phyloP scores from a whole-genome alignment of 2,888 invertebrate genomes.

The Phortica okadai region DNA sequence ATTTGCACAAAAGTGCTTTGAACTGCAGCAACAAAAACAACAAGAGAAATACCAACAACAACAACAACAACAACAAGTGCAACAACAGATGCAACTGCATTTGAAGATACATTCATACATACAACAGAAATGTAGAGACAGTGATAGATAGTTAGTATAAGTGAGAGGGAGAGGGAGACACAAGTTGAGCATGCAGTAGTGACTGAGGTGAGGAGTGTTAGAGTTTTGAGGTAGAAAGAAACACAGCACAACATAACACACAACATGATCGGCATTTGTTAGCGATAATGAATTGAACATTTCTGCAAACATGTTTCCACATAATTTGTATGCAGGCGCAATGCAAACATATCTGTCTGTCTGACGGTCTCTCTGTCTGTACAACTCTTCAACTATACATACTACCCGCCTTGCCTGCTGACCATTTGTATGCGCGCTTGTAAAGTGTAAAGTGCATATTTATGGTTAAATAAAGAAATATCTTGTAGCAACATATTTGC shows the following conservation, averaged over 20 bases:
- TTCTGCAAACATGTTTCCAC: constrained; percentile 71
- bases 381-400: neutral
- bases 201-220: no score
- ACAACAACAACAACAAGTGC: constrained; percentile 3
- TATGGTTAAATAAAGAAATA: constrained; percentile 68
- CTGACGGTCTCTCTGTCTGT: constrained; percentile 49
- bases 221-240: no score
- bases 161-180: constrained; percentile 49
- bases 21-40: constrained; percentile 51
- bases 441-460: constrained; percentile 70
- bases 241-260: constrained; percentile 40
- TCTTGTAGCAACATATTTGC: constrained; percentile 59
- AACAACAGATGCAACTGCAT: constrained; percentile 3
- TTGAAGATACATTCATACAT: neutral
- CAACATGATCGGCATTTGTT: constrained; percentile 70
- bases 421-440: constrained; percentile 46
- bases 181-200: constrained; percentile 32
- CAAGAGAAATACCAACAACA: neutral
- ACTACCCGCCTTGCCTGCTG: constrained; percentile 2
- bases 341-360: constrained; percentile 27
- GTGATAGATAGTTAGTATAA: neutral
- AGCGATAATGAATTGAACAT: constrained; percentile 72
- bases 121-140: neutral
- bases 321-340: constrained; percentile 68
- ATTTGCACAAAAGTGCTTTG: constrained; percentile 70